These are phyloP conservation scores for Corella eumyota DNA, from an alignment of 23 tunicate species.

Conservation along the genomic window DNA sequence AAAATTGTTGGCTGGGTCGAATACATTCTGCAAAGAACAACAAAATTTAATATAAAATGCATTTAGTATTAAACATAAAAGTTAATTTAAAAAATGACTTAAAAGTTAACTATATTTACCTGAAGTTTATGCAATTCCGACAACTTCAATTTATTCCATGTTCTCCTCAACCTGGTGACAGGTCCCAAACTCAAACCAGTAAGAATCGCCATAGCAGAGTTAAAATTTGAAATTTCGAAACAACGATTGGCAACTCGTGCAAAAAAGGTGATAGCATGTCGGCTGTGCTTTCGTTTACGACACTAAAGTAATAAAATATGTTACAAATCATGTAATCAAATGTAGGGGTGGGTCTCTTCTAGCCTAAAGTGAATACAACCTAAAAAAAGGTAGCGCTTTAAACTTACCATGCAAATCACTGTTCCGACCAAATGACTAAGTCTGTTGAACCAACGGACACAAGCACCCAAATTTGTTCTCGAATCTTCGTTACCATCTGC, in stretches of 20 bases:
- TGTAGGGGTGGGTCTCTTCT: not conserved
- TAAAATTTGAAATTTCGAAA: slow-evolving; percentile 82
- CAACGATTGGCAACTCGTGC: slow-evolving; percentile 70
- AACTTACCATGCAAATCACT: slow-evolving; percentile 67
- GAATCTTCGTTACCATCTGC: slow-evolving; percentile 40
- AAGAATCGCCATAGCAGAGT: slow-evolving; percentile 86
- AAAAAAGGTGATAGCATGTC: slow-evolving; percentile 86
- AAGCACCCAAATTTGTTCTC: slow-evolving; percentile 73
- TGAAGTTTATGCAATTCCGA: slow-evolving; percentile 54
- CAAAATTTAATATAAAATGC: not conserved
- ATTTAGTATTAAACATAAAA: not conserved
- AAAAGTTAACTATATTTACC: slow-evolving; percentile 12
- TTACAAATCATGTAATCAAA: no score
- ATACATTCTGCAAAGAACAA: slow-evolving; percentile 37
- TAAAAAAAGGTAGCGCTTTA: not conserved
- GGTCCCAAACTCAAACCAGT: slow-evolving; percentile 87
- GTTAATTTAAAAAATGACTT: not conserved
- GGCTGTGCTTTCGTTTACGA: slow-evolving; percentile 67
- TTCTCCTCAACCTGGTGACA: slow-evolving; percentile 66
- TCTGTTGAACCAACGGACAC: slow-evolving; percentile 86
- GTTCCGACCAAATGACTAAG: slow-evolving; percentile 80
- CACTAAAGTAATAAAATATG: slow-evolving; percentile 31
- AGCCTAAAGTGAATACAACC: not conserved
- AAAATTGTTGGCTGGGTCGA: slow-evolving; percentile 87
- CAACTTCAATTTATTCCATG: slow-evolving; percentile 66